These are phyloP conservation scores for Girardia tigrina DNA, from an alignment of 2,888 invertebrate species.

Conservation along the genomic window DNA sequence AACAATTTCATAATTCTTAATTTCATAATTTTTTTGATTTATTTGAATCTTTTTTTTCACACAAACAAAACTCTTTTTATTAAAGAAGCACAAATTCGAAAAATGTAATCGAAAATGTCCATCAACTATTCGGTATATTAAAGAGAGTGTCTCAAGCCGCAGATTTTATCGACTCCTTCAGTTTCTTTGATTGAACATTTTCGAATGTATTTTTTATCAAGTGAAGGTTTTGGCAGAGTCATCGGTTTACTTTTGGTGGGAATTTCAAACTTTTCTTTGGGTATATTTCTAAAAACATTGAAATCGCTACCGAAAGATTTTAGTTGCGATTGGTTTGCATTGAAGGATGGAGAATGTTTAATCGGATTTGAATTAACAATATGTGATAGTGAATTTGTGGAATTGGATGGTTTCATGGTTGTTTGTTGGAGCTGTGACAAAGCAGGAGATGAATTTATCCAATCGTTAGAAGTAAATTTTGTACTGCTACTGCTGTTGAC, in stretches of 20 bases:
- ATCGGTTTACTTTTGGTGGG: neutral
- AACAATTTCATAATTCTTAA: no score
- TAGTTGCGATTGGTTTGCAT: neutral
- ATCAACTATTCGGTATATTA: no score
- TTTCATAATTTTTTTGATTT: no score
- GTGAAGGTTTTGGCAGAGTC: neutral
- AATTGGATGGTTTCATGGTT: neutral
- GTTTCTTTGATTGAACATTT: conserved; percentile 43
- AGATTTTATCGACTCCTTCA: no score
- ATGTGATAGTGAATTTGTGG: neutral
- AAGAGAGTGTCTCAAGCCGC: no score
- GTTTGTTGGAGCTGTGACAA: neutral
- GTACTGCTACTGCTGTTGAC: conserved; percentile 10
- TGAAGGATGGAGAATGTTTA: conserved; percentile 6
- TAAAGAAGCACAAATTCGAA: no score
- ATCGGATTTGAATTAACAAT: neutral
- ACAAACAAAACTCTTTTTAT: no score
- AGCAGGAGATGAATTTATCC: neutral
- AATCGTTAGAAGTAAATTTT: neutral
- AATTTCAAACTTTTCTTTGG: neutral
- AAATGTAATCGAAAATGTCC: no score
- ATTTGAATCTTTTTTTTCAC: no score
- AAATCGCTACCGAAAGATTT: neutral
- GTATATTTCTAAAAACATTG: neutral
- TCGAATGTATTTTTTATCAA: neutral